These are phyloP conservation scores for Junonia oenone DNA, from an alignment of 2,888 invertebrate species.

Conservation along the genomic window DNA sequence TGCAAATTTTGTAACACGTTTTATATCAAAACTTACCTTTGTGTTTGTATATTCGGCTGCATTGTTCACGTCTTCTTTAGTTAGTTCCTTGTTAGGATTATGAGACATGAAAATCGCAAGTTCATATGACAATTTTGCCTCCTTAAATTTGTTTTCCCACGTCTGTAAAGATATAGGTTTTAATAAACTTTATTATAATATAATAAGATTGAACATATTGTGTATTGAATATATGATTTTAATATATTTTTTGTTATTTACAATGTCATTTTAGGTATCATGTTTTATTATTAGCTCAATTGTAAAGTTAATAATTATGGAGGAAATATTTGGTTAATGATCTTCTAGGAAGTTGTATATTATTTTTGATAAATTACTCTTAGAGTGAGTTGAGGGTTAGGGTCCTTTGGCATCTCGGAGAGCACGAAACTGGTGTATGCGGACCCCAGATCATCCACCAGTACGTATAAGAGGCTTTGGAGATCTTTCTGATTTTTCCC, in stretches of 20 bases:
- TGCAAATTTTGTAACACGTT: too few relatives aligned
- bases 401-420: constrained; percentile 50
- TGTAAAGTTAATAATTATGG: too few relatives aligned
- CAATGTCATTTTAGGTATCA: too few relatives aligned
- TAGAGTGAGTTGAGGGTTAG: constrained; percentile 38
- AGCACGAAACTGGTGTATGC: constrained; percentile 48
- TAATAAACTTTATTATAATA: not conserved
- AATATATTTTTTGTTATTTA: too few relatives aligned
- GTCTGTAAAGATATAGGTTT: constrained; percentile 50
- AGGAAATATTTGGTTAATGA: too few relatives aligned
- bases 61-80: constrained; percentile 49
- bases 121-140: constrained; percentile 85
- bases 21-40: constrained; percentile 8
- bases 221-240: too few relatives aligned
- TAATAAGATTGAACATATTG: not conserved
- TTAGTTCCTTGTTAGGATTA: constrained; percentile 46
- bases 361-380: constrained; percentile 42
- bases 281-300: too few relatives aligned
- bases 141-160: constrained; percentile 86
- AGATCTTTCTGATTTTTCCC: constrained; percentile 35
- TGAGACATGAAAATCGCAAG: constrained; percentile 45
- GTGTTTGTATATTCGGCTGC: constrained; percentile 42
- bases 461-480: constrained; percentile 41
- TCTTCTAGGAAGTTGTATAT: too few relatives aligned
- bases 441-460: constrained; percentile 55